Evolutionary conservation across 2,113 vertebrate species (phyloP).

Genomic region (Podarcis raffonei): DNA sequence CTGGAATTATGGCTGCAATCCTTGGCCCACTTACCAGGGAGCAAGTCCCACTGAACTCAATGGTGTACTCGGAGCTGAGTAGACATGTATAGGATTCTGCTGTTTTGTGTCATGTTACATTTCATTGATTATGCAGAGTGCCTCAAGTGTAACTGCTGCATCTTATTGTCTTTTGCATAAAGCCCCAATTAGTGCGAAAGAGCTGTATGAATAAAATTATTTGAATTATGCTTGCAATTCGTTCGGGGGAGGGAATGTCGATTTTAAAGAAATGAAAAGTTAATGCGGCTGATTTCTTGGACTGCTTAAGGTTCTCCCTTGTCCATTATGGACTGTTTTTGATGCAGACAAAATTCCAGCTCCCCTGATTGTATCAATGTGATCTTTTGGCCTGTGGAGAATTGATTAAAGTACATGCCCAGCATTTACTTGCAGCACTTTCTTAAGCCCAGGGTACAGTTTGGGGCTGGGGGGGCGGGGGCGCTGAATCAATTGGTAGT

Average conservation of each 20-base stretch:
- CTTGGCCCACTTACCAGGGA: too few relatives aligned
- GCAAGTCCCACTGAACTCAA: too few relatives aligned
- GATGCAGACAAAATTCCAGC: neutral
- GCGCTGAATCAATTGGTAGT: slow-evolving; percentile 51
- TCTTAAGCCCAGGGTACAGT: slow-evolving; percentile 10
- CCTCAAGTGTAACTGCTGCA: neutral
- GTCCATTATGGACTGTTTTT: neutral
- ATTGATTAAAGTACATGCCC: slow-evolving; percentile 17
- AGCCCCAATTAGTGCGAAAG: neutral
- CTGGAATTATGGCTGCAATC: neutral
- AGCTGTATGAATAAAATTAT: neutral
- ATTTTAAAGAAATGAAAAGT: neutral
- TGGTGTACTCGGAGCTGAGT: too few relatives aligned
- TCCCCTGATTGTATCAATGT: neutral
- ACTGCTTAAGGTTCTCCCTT: neutral
- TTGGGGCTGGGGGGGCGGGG: neutral
- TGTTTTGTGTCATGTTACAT: neutral
- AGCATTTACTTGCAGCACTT: slow-evolving; percentile 30
- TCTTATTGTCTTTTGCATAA: neutral
- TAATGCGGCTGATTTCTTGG: slow-evolving; percentile 2
- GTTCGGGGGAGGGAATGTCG: neutral
- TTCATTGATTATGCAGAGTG: neutral
- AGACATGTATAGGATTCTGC: too few relatives aligned
- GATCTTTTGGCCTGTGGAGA: slow-evolving; percentile 3
- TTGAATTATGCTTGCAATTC: neutral